Evolutionary conservation across 30 jellyfish, hydroid and myxozoan genomes (phyloP), one percentile per base, ranked within the genome.

Genomic region (Aurelia aurita): DNA sequence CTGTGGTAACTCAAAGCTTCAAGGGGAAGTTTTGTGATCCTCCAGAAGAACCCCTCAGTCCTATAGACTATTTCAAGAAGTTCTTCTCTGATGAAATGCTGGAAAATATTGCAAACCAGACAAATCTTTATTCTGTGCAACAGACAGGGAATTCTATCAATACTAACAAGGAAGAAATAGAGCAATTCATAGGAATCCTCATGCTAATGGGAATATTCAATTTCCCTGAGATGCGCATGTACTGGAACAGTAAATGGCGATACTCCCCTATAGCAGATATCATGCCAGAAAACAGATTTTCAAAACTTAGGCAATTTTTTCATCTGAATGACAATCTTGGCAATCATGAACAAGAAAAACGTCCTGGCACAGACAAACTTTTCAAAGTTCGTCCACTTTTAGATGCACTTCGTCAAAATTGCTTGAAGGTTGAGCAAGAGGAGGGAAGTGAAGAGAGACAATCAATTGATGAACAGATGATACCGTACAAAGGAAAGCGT

Each of bases 381-480:
- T 72, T 72, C 54, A 72, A 72, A 44, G 27, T 72, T 12, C 69
- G 74, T 9, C 90, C 85, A 34, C 85, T 77, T 16, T 16, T 58
- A 23, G 89, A 77, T 39, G 0, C 14, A 32, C 67, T 77, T 26
- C 21, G 89, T 22, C 21, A 45, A 60, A 79, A 61, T 31, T 79
- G 86, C 53, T 34, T 79, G 76, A 47, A 32, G 28, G 58, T 86
- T 74, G 92, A 74, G 65, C 93, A 89, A 23, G 95, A 86, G n/a
- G n/a, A n/a, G 74, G 72, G 53, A 71, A 82, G 76, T 13, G 89
- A 90, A 45, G 88, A 90, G 67, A 26, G 28, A 12, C 85, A 88
- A 21, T 80, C 92, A 20, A 62, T 88, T 25, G 79, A 79, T 60
- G 92, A 88, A 84, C 97, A 78, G 61, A 88, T 88, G 54, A 72